Evolutionary conservation across 1,140 invertebrate genomes (phyloP).

Genomic region (Condylostylus longicornis): DNA sequence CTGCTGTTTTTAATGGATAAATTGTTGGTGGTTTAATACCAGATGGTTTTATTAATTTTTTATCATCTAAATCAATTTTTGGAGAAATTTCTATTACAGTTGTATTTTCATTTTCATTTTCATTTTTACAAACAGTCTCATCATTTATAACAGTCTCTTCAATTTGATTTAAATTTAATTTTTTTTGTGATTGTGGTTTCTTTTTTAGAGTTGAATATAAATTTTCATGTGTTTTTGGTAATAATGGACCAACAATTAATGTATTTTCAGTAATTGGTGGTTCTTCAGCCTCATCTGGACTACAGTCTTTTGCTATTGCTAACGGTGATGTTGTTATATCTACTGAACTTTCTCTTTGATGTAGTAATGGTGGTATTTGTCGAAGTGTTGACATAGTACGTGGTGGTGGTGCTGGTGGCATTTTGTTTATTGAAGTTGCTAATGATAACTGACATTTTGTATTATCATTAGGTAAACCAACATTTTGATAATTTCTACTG

Average conservation of each 20-base stretch:
- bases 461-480: conserved; percentile 14
- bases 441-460: conserved; percentile 37
- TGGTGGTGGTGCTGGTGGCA: conserved; percentile 48
- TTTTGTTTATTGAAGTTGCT: conserved; percentile 26
- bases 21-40: too few relatives aligned
- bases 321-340: conserved; percentile 32
- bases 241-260: conserved; percentile 36
- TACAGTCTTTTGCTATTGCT: conserved; percentile 30
- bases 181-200: too few relatives aligned
- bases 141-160: too few relatives aligned
- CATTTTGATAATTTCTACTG: conserved; percentile 1
- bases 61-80: too few relatives aligned
- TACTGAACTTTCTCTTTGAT: conserved; percentile 17
- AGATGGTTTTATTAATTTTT: too few relatives aligned
- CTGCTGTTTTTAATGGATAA: too few relatives aligned
- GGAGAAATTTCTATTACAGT: too few relatives aligned
- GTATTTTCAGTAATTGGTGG: conserved; percentile 35
- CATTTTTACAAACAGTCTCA: too few relatives aligned
- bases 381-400: conserved; percentile 45
- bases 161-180: too few relatives aligned
- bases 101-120: too few relatives aligned
- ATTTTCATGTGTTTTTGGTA: too few relatives aligned
- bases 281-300: conserved; percentile 28
- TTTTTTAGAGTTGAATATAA: too few relatives aligned
- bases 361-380: conserved; percentile 23